phyloP scores from a whole-genome alignment of 2,113 vertebrate species.

The Argyrosomus japonicus region DNA sequence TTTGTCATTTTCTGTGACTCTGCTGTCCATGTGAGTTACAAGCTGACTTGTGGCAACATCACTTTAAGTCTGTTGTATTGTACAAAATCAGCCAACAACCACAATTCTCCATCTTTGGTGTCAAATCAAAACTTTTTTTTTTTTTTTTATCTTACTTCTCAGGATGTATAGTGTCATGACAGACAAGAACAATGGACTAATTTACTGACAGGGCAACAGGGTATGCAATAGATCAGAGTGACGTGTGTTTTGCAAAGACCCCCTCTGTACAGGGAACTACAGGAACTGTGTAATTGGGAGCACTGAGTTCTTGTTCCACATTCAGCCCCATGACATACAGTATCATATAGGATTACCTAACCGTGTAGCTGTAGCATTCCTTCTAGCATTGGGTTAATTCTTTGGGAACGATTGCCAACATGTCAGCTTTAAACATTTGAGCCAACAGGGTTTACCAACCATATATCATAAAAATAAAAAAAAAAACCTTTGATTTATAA shows the following conservation, averaged over 20 bases:
- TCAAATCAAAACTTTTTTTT: no score
- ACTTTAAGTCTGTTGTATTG: no score
- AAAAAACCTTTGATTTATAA: not conserved
- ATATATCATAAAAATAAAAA: not conserved
- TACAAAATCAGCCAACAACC: no score
- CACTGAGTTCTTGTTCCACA: no score
- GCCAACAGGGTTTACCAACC: not conserved
- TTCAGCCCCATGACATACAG: not conserved
- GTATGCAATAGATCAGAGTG: not conserved
- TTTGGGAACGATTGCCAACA: not conserved
- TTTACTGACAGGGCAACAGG: not conserved
- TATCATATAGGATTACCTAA: not conserved
- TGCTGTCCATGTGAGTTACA: no score
- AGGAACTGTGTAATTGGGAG: no score
- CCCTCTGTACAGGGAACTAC: no score
- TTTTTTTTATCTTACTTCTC: no score
- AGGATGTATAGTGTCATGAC: no score
- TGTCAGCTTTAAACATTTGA: not conserved
- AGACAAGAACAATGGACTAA: not conserved
- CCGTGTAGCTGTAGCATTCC: not conserved
- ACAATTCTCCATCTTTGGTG: no score
- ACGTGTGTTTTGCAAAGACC: not conserved
- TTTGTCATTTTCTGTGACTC: no score
- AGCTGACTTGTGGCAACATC: no score
- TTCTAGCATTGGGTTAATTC: not conserved